Percentiles rank a stretch among this genome's conserved stretches.
These are phyloP conservation scores for Dicranocentrus wangi DNA, from an alignment of 2,888 invertebrate genomes.

Conservation along the genomic window DNA sequence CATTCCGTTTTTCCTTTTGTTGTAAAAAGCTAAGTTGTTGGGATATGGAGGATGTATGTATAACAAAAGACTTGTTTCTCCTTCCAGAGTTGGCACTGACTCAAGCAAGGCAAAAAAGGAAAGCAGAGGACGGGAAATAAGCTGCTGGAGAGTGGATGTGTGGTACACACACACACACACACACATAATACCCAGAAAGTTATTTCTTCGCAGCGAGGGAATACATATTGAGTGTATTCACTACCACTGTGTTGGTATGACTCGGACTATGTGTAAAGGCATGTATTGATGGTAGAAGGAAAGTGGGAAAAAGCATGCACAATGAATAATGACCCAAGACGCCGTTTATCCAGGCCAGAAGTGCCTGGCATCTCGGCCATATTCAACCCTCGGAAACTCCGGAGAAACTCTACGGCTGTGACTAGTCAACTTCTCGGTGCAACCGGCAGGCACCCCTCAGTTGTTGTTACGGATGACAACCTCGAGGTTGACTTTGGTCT, in stretches of 20 bases:
- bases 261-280: background rate
- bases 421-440: constrained; percentile 70
- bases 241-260: too few species aligned
- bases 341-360: constrained; percentile 72
- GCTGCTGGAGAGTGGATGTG: background rate
- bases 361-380: constrained; percentile 81
- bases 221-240: background rate
- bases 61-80: background rate
- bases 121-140: background rate
- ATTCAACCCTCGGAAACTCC: constrained; percentile 82
- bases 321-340: constrained; percentile 72
- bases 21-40: too few species aligned
- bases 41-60: too few species aligned
- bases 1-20: background rate
- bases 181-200: too few species aligned
- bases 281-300: constrained; percentile 2
- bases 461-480: constrained; percentile 82
- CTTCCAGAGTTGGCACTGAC: constrained; percentile 41
- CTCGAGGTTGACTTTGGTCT: constrained; percentile 70
- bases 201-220: too few species aligned
- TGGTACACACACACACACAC: too few species aligned
- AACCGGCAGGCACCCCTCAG: constrained; percentile 73
- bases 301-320: constrained; percentile 16
- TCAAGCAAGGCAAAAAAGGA: constrained; percentile 45
- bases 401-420: constrained; percentile 72